These are phyloP conservation scores for Melanotaenia duboulayi DNA, from an alignment of 2,113 vertebrate species.

Conservation along the genomic window DNA sequence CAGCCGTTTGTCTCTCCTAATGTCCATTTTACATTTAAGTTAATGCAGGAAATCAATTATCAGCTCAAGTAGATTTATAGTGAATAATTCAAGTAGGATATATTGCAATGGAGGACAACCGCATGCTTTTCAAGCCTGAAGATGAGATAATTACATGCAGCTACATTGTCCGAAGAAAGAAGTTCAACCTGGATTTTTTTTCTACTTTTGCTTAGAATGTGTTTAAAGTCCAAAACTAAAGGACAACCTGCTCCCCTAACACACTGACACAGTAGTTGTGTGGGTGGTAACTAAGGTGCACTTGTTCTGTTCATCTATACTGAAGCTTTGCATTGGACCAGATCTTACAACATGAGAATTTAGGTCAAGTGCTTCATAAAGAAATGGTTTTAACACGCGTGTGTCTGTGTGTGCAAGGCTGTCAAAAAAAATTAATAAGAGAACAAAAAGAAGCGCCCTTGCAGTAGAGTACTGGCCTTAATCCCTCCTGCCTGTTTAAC, in stretches of 20 bases:
- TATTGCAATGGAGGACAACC: neutral
- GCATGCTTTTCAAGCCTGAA: slow-evolving; percentile 4
- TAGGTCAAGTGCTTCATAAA: neutral
- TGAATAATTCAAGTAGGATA: slow-evolving; percentile 19
- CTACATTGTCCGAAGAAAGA: neutral
- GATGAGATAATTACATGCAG: slow-evolving; percentile 17
- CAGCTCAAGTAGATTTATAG: neutral
- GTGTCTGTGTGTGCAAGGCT: neutral
- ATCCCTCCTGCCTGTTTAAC: slow-evolving; percentile 43
- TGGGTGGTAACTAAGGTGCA: neutral
- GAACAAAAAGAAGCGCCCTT: slow-evolving; percentile 9
- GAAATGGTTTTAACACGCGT: neutral
- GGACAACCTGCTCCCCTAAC: slow-evolving; percentile 5
- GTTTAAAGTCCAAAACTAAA: slow-evolving; percentile 13
- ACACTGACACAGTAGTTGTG: neutral
- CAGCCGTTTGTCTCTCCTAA: neutral
- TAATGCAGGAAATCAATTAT: slow-evolving; percentile 15
- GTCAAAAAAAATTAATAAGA: slow-evolving; percentile 11
- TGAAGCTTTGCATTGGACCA: too few relatives aligned
- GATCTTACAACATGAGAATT: neutral
- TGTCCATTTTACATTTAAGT: neutral
- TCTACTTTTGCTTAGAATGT: slow-evolving; percentile 5
- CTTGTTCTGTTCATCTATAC: too few relatives aligned
- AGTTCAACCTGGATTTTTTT: slow-evolving; percentile 10
- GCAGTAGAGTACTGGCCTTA: slow-evolving; percentile 13